phyloP scores from a whole-genome alignment of 2,113 vertebrate genomes.

The Dascyllus trimaculatus region DNA sequence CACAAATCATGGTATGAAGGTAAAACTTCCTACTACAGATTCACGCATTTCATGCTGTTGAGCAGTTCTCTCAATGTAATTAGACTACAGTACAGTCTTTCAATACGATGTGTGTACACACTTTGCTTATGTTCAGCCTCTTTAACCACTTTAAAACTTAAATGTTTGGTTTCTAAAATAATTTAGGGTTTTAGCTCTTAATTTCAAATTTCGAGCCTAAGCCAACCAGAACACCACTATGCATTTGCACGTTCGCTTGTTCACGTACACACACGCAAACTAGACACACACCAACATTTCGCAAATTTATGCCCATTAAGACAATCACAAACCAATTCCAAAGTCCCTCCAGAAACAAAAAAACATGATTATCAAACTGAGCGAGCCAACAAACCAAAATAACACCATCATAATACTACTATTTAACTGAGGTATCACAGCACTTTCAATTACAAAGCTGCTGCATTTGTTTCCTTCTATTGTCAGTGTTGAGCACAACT shows the following conservation, averaged over 20 bases:
- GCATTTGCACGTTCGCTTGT: constrained; percentile 22
- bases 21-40: too few species aligned
- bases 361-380: constrained; percentile 70
- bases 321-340: constrained; percentile 64
- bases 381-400: constrained; percentile 63
- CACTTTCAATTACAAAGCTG: constrained; percentile 79
- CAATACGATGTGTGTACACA: too few species aligned
- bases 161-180: not conserved
- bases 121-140: too few species aligned
- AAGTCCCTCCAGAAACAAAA: constrained; percentile 69
- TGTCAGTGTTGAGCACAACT: constrained; percentile 79
- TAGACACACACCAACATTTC: constrained; percentile 28
- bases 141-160: not conserved
- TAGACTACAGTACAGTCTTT: too few species aligned
- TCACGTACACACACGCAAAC: not conserved
- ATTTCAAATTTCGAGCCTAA: constrained; percentile 4
- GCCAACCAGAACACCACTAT: not conserved
- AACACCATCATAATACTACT: constrained; percentile 74
- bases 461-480: constrained; percentile 71
- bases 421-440: constrained; percentile 78
- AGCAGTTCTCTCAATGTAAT: too few species aligned
- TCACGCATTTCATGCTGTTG: too few species aligned
- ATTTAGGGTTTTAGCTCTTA: not conserved
- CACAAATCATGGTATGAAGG: too few species aligned
- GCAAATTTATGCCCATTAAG: constrained; percentile 61